Percentiles rank a stretch among this genome's conserved stretches.
These are phyloP conservation scores for Hippoglossus stenolepis DNA, from an alignment of 2,113 vertebrate genomes.

Conservation along the genomic window DNA sequence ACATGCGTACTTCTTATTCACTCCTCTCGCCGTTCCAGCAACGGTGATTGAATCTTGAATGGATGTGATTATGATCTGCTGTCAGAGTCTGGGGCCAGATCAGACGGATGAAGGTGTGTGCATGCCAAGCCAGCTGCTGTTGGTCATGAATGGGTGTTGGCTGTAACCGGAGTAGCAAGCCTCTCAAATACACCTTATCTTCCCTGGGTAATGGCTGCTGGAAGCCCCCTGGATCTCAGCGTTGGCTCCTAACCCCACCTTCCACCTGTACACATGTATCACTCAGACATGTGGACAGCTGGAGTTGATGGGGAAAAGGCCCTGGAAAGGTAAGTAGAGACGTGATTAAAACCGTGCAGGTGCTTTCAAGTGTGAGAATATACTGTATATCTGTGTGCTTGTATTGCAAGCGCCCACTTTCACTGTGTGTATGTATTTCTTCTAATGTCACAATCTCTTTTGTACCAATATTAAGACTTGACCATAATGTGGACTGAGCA, in stretches of 20 bases:
- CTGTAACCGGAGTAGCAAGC: constrained; percentile 41
- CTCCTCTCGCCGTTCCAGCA: constrained; percentile 60
- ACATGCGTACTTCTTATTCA: constrained; percentile 56
- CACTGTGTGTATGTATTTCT: not conserved
- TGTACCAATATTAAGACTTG: too few relatives aligned
- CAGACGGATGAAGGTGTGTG: constrained; percentile 67
- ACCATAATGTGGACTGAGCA: not conserved
- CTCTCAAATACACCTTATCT: constrained; percentile 75
- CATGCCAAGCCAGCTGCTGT: constrained; percentile 75
- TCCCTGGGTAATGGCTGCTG: constrained; percentile 61
- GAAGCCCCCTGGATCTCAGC: constrained; percentile 50
- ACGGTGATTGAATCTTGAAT: constrained; percentile 71
- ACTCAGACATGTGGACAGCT: constrained; percentile 36
- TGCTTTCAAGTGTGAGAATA: not conserved
- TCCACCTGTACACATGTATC: constrained; percentile 68
- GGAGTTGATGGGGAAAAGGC: constrained; percentile 13
- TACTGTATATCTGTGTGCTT: constrained; percentile 4
- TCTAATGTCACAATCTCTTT: too few relatives aligned
- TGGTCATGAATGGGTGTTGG: constrained; percentile 67
- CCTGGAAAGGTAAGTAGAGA: not conserved
- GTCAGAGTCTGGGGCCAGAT: constrained; percentile 71
- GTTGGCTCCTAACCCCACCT: constrained; percentile 50
- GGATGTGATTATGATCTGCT: constrained; percentile 75
- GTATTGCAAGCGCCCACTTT: not conserved
- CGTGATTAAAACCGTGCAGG: not conserved